phyloP scores from a whole-genome alignment of 2,888 invertebrate species.

The Eristalis arbustorum region DNA sequence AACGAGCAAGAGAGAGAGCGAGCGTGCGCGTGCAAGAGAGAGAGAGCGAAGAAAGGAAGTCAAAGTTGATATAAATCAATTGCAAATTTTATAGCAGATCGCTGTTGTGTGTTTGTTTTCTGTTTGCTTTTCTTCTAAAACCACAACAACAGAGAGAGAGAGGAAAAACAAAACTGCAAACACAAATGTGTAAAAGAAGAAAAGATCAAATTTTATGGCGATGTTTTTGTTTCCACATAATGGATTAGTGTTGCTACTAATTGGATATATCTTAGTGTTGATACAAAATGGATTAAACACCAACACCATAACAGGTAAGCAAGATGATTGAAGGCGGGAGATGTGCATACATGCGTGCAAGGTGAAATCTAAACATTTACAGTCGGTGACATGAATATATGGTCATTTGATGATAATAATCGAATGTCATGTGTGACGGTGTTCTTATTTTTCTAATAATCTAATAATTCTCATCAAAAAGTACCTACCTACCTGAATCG shows the following conservation, averaged over 20 bases:
- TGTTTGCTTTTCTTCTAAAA: constrained; percentile 28
- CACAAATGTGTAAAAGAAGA: constrained; percentile 84
- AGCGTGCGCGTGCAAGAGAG: neutral
- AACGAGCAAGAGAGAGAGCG: too few relatives aligned
- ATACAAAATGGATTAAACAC: constrained; percentile 74
- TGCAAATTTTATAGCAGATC: constrained; percentile 4
- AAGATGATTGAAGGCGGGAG: neutral
- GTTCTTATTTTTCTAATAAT: too few relatives aligned
- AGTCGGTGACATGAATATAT: neutral
- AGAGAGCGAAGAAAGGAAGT: neutral
- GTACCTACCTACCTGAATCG: too few relatives aligned
- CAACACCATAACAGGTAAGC: constrained; percentile 76
- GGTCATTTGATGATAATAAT: neutral
- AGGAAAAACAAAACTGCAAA: constrained; percentile 30
- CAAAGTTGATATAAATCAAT: constrained; percentile 16
- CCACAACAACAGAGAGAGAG: neutral
- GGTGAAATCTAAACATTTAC: neutral
- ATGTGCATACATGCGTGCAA: neutral
- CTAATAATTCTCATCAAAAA: too few relatives aligned
- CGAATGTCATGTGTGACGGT: neutral
- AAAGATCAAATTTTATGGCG: constrained; percentile 86
- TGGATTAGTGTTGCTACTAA: constrained; percentile 84
- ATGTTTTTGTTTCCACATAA: constrained; percentile 86
- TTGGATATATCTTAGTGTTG: constrained; percentile 76
- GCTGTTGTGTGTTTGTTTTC: neutral